Conservation (phyloP, 1,140 invertebrate genomes). For the Elysia chlorotica region DNA sequence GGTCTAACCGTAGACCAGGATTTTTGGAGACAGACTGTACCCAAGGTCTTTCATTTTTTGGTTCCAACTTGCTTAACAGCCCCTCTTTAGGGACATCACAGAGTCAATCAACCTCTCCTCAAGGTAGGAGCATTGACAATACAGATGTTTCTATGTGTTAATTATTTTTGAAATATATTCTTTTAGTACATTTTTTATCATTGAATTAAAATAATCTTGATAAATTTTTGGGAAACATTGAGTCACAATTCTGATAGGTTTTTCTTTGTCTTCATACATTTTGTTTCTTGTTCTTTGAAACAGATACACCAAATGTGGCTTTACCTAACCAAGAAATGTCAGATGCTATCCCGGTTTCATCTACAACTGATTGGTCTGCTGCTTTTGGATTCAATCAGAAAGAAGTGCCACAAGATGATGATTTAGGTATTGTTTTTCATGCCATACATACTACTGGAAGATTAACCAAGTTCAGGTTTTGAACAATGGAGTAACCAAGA, state of each 20-base stretch:
- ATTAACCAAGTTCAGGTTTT: too few species aligned
- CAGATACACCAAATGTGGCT: constrained; percentile 41
- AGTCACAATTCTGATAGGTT: too few species aligned
- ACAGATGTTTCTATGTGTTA: too few species aligned
- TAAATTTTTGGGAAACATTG: too few species aligned
- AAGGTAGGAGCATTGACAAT: too few species aligned
- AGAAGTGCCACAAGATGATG: constrained; percentile 54
- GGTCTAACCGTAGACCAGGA: constrained; percentile 20
- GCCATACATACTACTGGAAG: too few species aligned
- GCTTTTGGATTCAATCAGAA: constrained; percentile 58
- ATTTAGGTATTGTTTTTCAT: constrained; percentile 58
- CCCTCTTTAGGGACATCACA: neutral
- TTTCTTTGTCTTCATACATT: constrained; percentile 3
- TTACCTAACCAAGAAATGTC: constrained; percentile 50
- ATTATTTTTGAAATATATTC: too few species aligned
- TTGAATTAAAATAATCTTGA: too few species aligned
- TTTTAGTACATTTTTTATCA: too few species aligned
- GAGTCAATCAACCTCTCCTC: neutral
- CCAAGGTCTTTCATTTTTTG: constrained; percentile 56
- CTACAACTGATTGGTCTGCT: constrained; percentile 59
- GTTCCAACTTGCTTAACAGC: constrained; percentile 26
- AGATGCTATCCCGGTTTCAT: constrained; percentile 56
- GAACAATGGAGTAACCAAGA: too few species aligned
- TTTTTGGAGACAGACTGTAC: constrained; percentile 31
- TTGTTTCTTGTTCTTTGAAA: constrained; percentile 13